A percentile compares a stretch with the other conserved stretches of the same genome.
Conservation (phyloP, 2,888 invertebrate genomes). For the Andrena bicolor region DNA sequence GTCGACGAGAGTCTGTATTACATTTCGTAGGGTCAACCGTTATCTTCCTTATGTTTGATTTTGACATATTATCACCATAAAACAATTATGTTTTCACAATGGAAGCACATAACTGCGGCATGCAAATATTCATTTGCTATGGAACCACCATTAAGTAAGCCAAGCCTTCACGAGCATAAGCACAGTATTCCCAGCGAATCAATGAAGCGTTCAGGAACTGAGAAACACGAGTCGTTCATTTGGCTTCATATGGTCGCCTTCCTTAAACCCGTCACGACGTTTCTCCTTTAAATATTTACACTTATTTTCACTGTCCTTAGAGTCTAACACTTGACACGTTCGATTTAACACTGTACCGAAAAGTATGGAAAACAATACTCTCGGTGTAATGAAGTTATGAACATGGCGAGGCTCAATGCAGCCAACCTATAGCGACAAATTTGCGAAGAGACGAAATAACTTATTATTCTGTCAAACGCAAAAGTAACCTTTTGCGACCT, state of each 20-base stretch:
- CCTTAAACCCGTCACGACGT: background rate
- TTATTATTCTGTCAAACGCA: background rate
- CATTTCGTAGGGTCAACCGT: constrained; percentile 91
- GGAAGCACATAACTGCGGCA: constrained; percentile 83
- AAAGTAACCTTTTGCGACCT: background rate
- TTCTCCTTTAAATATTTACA: constrained; percentile 33
- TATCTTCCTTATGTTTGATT: constrained; percentile 92
- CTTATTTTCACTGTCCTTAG: constrained; percentile 16
- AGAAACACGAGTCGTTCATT: constrained; percentile 12
- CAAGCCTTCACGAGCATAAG: constrained; percentile 16
- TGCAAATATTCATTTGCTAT: constrained; percentile 70
- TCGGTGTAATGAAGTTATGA: constrained; percentile 20
- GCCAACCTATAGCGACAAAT: constrained; percentile 16
- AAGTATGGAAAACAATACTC: constrained; percentile 25
- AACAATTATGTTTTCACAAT: constrained; percentile 82
- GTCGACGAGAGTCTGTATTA: constrained; percentile 89
- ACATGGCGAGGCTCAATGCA: background rate
- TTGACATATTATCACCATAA: constrained; percentile 87
- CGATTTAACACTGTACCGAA: constrained; percentile 18
- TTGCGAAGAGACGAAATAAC: background rate
- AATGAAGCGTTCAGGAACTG: constrained; percentile 22
- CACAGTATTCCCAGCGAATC: constrained; percentile 5
- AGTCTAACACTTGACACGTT: constrained; percentile 27
- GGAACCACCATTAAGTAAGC: constrained; percentile 64
- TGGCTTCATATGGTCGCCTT: constrained; percentile 13